A percentile compares a stretch with the other conserved stretches of the same genome.
phyloP scores from a whole-genome alignment of 2,888 invertebrate species.

The Xanthorhoe designata region DNA sequence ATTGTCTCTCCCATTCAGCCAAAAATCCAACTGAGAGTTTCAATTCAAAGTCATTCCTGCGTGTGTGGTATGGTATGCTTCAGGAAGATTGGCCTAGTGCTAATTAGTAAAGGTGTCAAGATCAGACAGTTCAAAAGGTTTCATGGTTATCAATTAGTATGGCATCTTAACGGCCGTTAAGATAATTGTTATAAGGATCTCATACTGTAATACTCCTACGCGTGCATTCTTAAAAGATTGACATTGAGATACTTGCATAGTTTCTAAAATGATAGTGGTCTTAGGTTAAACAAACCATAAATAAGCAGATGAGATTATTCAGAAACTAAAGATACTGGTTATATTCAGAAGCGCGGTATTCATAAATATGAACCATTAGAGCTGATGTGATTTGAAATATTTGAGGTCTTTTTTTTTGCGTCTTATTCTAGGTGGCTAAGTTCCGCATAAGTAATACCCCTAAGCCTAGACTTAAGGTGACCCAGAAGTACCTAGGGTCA shows the following conservation, averaged over 20 bases:
- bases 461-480: too few species aligned
- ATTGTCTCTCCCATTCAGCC: too few species aligned
- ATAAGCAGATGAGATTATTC: too few species aligned
- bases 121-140: conserved; percentile 13
- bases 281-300: not conserved
- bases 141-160: conserved; percentile 15
- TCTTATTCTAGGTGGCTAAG: too few species aligned
- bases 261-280: not conserved
- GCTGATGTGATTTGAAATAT: too few species aligned
- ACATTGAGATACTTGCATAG: conserved; percentile 17
- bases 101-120: conserved; percentile 17
- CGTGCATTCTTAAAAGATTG: conserved; percentile 16
- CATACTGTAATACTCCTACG: conserved; percentile 16
- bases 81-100: conserved; percentile 4
- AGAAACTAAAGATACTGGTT: too few species aligned
- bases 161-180: conserved; percentile 16
- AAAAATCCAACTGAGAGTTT: not conserved
- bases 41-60: not conserved
- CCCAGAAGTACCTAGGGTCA: not conserved
- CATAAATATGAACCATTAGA: too few species aligned
- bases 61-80: not conserved
- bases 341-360: too few species aligned
- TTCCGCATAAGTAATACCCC: too few species aligned
- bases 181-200: conserved; percentile 10
- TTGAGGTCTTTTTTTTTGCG: too few species aligned